phyloP scores from a whole-genome alignment of 2,113 vertebrate species.

The Lasiurus borealis region DNA sequence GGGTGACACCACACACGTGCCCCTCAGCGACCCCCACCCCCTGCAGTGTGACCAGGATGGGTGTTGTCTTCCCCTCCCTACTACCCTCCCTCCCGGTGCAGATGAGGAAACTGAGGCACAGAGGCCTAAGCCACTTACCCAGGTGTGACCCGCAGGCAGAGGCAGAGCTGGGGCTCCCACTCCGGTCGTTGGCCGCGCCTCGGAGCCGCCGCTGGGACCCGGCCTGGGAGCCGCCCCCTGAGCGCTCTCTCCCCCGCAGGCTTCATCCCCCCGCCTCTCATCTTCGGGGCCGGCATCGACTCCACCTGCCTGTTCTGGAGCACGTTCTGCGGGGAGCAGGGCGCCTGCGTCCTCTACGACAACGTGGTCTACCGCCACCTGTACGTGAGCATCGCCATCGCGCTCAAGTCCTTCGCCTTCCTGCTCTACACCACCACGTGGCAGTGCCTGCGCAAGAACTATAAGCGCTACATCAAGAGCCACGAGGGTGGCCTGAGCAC shows the following conservation, averaged over 20 bases:
- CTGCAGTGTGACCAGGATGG: not conserved
- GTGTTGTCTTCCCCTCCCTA: no score
- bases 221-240: not conserved
- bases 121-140: no score
- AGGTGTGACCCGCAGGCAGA: not conserved
- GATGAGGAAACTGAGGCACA: not conserved
- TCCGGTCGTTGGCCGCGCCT: fast-evolving
- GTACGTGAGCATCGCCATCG: conserved; percentile 97
- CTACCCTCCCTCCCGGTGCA: not conserved
- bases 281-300: conserved; percentile 98
- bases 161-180: not conserved
- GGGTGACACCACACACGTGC: no score
- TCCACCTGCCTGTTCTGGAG: conserved; percentile 99
- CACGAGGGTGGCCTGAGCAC: conserved; percentile 93
- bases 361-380: conserved; percentile 95
- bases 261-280: conserved; percentile 98
- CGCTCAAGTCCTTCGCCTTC: conserved; percentile 96
- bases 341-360: conserved; percentile 96
- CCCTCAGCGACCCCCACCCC: not conserved
- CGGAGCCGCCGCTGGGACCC: not conserved
- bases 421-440: conserved; percentile 96
- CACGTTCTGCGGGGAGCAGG: conserved; percentile 93
- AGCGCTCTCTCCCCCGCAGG: conserved; percentile 85
- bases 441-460: conserved; percentile 97
- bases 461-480: conserved; percentile 97